Percentiles rank a stretch among this genome's conserved stretches.
Evolutionary conservation across 2,888 invertebrate genomes (phyloP).

Genomic region (Drosophila tripunctata): DNA sequence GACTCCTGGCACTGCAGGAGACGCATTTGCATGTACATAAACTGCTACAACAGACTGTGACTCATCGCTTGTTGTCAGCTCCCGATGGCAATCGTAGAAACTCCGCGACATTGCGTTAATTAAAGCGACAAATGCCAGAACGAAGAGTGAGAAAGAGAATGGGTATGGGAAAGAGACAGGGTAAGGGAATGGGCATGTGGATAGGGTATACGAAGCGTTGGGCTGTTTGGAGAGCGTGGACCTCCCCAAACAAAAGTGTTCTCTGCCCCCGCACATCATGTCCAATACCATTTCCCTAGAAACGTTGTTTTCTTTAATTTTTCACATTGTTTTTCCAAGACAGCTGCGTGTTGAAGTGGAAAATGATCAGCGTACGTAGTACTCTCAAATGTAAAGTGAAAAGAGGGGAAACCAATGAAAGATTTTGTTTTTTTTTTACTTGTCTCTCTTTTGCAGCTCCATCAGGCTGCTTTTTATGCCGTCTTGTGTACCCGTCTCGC

Average conservation of each 20-base stretch:
- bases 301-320: constrained; percentile 44
- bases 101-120: constrained; percentile 59
- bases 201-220: constrained; percentile 1
- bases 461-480: constrained; percentile 15
- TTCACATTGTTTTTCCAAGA: constrained; percentile 46
- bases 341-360: constrained; percentile 69
- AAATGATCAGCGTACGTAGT: constrained; percentile 49
- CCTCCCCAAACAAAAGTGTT: constrained; percentile 30
- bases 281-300: neutral
- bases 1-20: constrained; percentile 64
- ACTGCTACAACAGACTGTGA: constrained; percentile 27
- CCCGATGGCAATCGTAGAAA: constrained; percentile 39
- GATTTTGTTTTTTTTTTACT: no score
- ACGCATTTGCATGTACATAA: constrained; percentile 60
- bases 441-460: constrained; percentile 12
- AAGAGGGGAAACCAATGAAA: neutral
- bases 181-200: neutral
- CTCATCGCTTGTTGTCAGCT: constrained; percentile 38
- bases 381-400: neutral
- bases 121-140: constrained; percentile 57
- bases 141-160: neutral
- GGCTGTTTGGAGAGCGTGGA: constrained; percentile 3
- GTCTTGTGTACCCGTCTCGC: constrained; percentile 30
- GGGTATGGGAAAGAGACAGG: neutral
- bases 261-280: neutral